Base-by-base conservation (phyloP, 2,888 invertebrate genomes). In the Tipula unca region DNA sequence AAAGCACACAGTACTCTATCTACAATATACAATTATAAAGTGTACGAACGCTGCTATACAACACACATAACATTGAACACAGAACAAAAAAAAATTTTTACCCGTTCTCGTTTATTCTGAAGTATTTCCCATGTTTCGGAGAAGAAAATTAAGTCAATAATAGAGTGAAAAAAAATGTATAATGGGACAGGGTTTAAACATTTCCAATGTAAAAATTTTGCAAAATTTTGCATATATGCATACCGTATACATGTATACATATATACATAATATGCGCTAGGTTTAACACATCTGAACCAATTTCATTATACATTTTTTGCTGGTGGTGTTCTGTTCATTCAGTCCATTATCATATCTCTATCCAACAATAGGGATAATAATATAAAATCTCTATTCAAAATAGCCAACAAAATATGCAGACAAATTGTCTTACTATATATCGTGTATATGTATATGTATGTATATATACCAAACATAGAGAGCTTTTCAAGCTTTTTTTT, bases 331-430 rank as follows among this genome's bases (percentile, higher is more conserved):
- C 69, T 69, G 69, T 69, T 69, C 69, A 69, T 48, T 48, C 13
- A 48, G 48, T 48, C 48, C 48, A 48, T 69, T 69, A 69, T 69
- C 69, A 25, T 25, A 25, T 48, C 3, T 20, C 6, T 69, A 25
- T 8, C 25, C 69, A 25, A 69, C 69, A 69, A 69, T 69, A 25
- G 69, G 69, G 69, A 69, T 25, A 69, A 69, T 25, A 69, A 69
- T 69, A 69, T 20, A 69, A 69, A 69, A 69, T 69, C 69, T 69
- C 69, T 69, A 69, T 69, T 25, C 20, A 69, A 69, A 69, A 69
- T 69, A 69, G 69, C 69, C 69, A 69, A 69, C 69, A 69, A 69
- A 69, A 69, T 69, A 69, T 69, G 69, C 69, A 69, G 69, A 69
- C 69, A 69, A 69, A 25, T 69, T 69, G 69, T 69, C 69, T 69